Percentiles rank a stretch among this genome's conserved stretches.
Conservation (phyloP, 2,888 invertebrate species). For the Synanthedon tipuliformis region DNA sequence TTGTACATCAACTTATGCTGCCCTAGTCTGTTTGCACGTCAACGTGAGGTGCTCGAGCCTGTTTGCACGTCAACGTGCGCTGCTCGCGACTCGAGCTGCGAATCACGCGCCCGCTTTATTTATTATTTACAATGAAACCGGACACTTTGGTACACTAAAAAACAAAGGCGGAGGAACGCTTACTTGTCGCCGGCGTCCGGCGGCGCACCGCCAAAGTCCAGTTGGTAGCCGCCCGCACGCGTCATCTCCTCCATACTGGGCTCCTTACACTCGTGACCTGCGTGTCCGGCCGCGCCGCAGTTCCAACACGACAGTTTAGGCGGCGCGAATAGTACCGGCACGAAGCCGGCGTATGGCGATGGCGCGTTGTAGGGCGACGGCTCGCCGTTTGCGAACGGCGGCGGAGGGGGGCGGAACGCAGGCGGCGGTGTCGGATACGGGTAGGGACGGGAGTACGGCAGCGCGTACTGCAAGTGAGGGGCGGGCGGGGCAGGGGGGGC, state of each 20-base stretch:
- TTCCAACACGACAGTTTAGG: constrained; percentile 88
- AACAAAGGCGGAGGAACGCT: constrained; percentile 9
- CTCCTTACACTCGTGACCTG: constrained; percentile 88
- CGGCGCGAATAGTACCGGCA: constrained; percentile 69
- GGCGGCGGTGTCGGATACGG: constrained; percentile 53
- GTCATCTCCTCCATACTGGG: constrained; percentile 94
- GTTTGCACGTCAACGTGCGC: constrained; percentile 5
- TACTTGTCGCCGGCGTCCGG: constrained; percentile 56
- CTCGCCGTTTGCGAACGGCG: constrained; percentile 60
- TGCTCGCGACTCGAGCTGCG: constrained; percentile 11
- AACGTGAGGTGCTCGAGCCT: constrained; percentile 4
- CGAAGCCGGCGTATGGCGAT: constrained; percentile 53
- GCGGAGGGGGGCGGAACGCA: constrained; percentile 50
- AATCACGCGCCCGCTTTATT: constrained; percentile 9
- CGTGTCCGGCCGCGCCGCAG: constrained; percentile 88
- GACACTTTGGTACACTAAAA: constrained; percentile 34
- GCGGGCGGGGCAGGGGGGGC: constrained; percentile 9
- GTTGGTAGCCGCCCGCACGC: constrained; percentile 75
- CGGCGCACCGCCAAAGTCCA: constrained; percentile 72
- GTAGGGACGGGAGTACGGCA: constrained; percentile 49
- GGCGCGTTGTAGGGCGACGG: constrained; percentile 54
- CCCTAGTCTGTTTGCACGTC: no score
- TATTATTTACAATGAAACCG: constrained; percentile 11
- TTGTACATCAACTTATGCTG: no score
- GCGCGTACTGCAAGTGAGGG: constrained; percentile 27